Conservation (phyloP, 1,140 invertebrate genomes). For the Probaryconus sp. region DNA sequence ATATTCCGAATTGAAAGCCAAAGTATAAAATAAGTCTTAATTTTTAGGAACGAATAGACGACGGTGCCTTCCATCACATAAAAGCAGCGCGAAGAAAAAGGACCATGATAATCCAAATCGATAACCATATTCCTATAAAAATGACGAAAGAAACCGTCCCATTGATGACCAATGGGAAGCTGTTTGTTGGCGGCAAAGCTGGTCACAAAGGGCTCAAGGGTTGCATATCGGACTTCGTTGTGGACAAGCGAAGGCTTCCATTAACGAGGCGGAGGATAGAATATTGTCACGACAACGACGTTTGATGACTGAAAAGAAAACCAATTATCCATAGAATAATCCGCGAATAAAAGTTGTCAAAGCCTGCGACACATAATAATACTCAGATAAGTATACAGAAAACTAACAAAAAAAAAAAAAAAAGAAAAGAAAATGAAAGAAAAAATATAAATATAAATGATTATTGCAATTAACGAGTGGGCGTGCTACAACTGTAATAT, state of each 20-base stretch:
- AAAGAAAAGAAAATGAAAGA: too few relatives aligned
- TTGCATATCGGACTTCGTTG: constrained; percentile 81
- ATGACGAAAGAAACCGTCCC: constrained; percentile 67
- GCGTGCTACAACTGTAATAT: constrained; percentile 38
- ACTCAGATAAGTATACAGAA: too few relatives aligned
- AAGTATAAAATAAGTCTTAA: constrained; percentile 5
- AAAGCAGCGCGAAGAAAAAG: constrained; percentile 76
- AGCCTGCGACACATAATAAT: too few relatives aligned
- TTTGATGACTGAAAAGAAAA: constrained; percentile 70
- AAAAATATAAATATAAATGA: constrained; percentile 5
- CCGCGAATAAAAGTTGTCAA: constrained; percentile 1
- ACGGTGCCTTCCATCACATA: constrained; percentile 73
- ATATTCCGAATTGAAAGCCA: too few relatives aligned
- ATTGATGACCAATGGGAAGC: constrained; percentile 74
- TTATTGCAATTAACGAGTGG: constrained; percentile 1
- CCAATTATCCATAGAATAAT: constrained; percentile 7
- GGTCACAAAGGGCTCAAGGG: constrained; percentile 82
- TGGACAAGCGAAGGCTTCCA: constrained; percentile 78
- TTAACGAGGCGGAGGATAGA: constrained; percentile 74
- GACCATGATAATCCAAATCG: constrained; percentile 79
- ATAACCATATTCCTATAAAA: constrained; percentile 76
- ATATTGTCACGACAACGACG: constrained; percentile 78
- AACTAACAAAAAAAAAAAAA: too few relatives aligned
- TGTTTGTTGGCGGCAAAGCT: constrained; percentile 76
- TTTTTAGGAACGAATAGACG: constrained; percentile 79